phyloP scores from a whole-genome alignment of 2,888 invertebrate genomes.

The Ophion obscuratus region DNA sequence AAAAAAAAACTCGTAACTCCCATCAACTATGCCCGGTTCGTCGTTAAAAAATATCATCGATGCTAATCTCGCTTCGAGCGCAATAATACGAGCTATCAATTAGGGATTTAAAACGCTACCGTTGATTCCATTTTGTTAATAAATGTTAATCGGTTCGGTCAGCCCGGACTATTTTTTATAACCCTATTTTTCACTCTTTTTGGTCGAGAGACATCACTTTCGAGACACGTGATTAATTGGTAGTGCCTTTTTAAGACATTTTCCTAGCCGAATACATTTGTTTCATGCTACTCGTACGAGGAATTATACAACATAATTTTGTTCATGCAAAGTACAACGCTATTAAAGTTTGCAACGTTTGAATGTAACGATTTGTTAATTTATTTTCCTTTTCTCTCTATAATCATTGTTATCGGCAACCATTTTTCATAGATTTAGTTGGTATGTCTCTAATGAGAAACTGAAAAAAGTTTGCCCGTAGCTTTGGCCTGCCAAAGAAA shows the following conservation, averaged over 20 bases:
- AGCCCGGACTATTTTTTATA: background rate
- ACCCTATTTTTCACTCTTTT: background rate
- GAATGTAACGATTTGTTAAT: too few species aligned
- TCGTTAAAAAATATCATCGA: constrained; percentile 60
- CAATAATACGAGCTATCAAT: constrained; percentile 45
- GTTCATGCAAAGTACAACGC: too few species aligned
- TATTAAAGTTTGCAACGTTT: too few species aligned
- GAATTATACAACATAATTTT: too few species aligned
- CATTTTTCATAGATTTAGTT: too few species aligned
- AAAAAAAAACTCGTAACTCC: constrained; percentile 33
- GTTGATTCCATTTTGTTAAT: constrained; percentile 55
- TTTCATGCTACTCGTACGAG: too few species aligned
- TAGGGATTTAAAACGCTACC: constrained; percentile 26
- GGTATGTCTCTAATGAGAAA: too few species aligned
- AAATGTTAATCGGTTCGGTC: constrained; percentile 43
- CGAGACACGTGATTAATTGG: background rate
- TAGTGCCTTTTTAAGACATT: background rate
- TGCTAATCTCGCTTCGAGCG: constrained; percentile 12
- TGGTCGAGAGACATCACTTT: background rate
- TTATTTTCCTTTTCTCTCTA: too few species aligned
- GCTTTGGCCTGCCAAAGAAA: too few species aligned
- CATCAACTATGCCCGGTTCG: background rate
- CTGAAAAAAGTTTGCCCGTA: too few species aligned
- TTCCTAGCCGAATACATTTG: too few species aligned
- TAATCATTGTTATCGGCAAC: too few species aligned